Evolutionary conservation across 2,797 vertebrate genomes (phyloP).

Genomic region (Oreonectes daqikongensis): DNA sequence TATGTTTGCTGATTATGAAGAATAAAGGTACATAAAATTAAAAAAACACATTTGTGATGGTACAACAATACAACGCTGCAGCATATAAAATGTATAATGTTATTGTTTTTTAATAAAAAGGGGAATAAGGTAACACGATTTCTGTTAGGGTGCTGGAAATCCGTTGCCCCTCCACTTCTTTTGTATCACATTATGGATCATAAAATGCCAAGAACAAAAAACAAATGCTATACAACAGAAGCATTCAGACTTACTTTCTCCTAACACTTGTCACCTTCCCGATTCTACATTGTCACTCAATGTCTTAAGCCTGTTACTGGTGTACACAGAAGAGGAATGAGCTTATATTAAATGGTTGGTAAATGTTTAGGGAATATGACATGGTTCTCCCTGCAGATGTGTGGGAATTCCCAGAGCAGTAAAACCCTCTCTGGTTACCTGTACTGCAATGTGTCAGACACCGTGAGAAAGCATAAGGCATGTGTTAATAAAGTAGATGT

Average conservation of each 20-base stretch:
- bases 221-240: background rate
- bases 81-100: background rate
- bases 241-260: background rate
- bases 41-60: too few relatives aligned
- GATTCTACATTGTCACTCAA: background rate
- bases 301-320: background rate
- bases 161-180: background rate
- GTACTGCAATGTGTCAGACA: background rate
- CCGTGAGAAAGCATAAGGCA: background rate
- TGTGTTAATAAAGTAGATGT: too few relatives aligned
- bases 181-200: too few relatives aligned
- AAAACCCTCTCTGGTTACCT: slow-evolving; percentile 22
- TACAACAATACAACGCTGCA: background rate
- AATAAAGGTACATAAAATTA: too few relatives aligned
- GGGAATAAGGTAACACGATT: background rate
- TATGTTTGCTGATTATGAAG: too few relatives aligned
- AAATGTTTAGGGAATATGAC: background rate
- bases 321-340: background rate
- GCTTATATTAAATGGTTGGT: background rate
- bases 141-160: background rate
- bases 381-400: slow-evolving; percentile 3
- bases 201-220: background rate
- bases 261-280: background rate
- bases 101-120: too few relatives aligned
- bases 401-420: slow-evolving; percentile 54